These are phyloP conservation scores for Psammodynastes pulverulentus DNA, from an alignment of 2,113 vertebrate genomes.

Conservation along the genomic window DNA sequence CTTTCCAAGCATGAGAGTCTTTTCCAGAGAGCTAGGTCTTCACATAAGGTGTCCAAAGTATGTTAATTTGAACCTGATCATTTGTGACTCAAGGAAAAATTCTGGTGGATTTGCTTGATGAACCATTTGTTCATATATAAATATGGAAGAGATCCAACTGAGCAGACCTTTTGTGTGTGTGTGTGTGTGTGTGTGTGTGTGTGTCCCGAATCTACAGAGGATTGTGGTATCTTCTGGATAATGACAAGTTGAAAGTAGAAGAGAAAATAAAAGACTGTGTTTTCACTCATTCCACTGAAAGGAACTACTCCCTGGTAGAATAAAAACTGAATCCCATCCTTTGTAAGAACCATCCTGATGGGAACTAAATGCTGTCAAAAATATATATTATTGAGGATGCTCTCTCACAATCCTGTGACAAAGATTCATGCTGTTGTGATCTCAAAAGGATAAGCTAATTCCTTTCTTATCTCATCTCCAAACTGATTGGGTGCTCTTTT, in stretches of 20 bases:
- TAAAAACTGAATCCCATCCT: neutral
- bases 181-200: too few species aligned
- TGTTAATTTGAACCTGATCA: neutral
- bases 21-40: neutral
- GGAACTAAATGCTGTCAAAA: neutral
- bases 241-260: neutral
- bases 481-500: neutral
- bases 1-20: neutral
- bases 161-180: neutral
- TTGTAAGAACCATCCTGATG: neutral
- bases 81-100: neutral
- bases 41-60: neutral
- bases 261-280: neutral
- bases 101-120: neutral
- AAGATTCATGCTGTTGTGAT: neutral
- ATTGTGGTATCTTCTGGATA: neutral
- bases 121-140: neutral
- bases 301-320: neutral
- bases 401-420: neutral
- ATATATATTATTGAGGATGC: neutral
- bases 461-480: neutral
- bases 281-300: neutral
- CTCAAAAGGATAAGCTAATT: neutral
- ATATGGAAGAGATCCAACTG: neutral
- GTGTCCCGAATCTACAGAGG: too few species aligned